phyloP scores from a whole-genome alignment of 2,797 vertebrate species.

The Apodemus agrarius region DNA sequence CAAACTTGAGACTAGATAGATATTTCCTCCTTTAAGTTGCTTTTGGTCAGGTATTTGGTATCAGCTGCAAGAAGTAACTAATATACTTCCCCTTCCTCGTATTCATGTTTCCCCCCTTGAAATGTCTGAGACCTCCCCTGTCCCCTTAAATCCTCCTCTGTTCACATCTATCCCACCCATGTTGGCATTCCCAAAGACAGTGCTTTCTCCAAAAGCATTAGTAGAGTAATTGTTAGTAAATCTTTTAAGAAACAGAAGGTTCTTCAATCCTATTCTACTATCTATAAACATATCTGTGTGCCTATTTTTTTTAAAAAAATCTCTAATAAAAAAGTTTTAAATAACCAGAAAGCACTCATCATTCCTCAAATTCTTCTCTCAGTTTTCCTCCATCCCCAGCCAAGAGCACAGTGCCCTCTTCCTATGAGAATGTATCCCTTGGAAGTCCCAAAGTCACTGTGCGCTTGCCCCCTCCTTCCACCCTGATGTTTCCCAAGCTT shows the following conservation, averaged over 20 bases:
- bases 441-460: not conserved
- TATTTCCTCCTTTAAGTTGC: not conserved
- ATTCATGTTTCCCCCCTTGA: not conserved
- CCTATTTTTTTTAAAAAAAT: slow-evolving; percentile 10
- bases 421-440: slow-evolving; percentile 28
- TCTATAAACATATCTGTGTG: not conserved
- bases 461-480: not conserved
- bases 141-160: not conserved
- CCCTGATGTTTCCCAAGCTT: not conserved
- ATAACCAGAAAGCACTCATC: not conserved
- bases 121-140: not conserved
- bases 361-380: slow-evolving; percentile 49
- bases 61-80: not conserved
- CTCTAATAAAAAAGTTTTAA: slow-evolving; percentile 48
- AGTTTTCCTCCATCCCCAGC: not conserved
- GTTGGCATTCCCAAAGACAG: not conserved
- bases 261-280: not conserved
- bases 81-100: not conserved
- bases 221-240: not conserved
- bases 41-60: not conserved
- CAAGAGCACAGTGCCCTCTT: not conserved
- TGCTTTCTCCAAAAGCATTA: not conserved
- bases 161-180: not conserved
- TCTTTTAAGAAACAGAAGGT: not conserved
- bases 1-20: not conserved